phyloP scores from a whole-genome alignment of 2,797 vertebrate species.

The Melanotaenia parkinsoni region DNA sequence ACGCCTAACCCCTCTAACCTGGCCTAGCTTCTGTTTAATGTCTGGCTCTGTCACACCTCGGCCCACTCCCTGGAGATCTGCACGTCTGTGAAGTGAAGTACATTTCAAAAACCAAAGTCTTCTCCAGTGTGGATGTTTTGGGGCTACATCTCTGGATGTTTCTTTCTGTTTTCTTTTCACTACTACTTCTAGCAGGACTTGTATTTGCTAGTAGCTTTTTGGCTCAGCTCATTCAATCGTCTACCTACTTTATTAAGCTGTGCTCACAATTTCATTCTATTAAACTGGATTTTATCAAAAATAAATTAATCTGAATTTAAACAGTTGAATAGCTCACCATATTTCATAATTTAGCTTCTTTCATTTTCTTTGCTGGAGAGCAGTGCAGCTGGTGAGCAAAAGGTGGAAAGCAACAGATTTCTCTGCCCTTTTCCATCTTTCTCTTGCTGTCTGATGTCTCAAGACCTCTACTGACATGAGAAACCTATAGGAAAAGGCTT shows the following conservation, averaged over 20 bases:
- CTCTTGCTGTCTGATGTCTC: neutral
- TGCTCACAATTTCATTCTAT: fast-evolving
- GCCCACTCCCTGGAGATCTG: slow-evolving; percentile 73
- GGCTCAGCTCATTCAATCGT: neutral
- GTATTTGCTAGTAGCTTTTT: slow-evolving; percentile 15
- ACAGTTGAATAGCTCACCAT: neutral
- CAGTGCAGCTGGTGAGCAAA: neutral
- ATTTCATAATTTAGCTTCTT: neutral
- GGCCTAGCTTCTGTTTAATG: slow-evolving; percentile 77
- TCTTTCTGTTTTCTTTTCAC: slow-evolving; percentile 21
- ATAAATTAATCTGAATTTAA: neutral
- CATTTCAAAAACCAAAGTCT: slow-evolving; percentile 64
- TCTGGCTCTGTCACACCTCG: slow-evolving; percentile 79
- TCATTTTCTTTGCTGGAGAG: neutral
- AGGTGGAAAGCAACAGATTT: neutral
- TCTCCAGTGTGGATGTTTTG: slow-evolving; percentile 36
- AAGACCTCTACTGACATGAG: neutral
- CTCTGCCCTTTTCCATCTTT: neutral
- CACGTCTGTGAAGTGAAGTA: slow-evolving; percentile 66
- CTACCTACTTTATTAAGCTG: neutral
- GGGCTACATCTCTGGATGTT: slow-evolving; percentile 26
- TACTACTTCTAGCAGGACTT: slow-evolving; percentile 20
- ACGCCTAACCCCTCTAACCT: slow-evolving; percentile 78
- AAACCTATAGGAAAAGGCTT: neutral
- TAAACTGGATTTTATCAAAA: neutral